Percentiles rank a stretch among this genome's conserved stretches.
phyloP scores from a whole-genome alignment of 2,888 invertebrate genomes.

The Lycophotia porphyrea region DNA sequence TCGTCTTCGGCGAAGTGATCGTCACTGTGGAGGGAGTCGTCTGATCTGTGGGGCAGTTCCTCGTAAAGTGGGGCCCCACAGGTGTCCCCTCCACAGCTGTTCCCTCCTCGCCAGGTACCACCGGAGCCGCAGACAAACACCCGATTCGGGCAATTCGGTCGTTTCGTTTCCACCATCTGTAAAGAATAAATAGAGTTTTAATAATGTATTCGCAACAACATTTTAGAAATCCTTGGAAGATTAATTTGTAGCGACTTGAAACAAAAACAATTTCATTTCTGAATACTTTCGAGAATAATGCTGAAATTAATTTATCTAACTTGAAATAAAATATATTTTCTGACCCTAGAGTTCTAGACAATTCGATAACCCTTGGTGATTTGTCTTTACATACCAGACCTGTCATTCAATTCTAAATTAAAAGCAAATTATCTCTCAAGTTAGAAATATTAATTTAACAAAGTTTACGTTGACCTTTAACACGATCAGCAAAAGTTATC shows the following conservation, averaged over 20 bases:
- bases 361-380: conserved; percentile 2
- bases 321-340: conserved; percentile 1
- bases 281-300: background rate
- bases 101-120: conserved; percentile 90
- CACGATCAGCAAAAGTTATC: conserved; percentile 26
- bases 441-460: conserved; percentile 24
- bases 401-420: background rate
- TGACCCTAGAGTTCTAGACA: conserved; percentile 12
- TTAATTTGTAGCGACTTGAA: background rate
- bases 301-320: conserved; percentile 11
- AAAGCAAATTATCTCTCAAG: conserved; percentile 13
- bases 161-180: conserved; percentile 94
- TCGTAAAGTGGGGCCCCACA: conserved; percentile 95
- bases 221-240: background rate
- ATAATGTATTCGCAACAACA: conserved; percentile 6
- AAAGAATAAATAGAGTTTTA: conserved; percentile 71
- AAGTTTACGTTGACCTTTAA: conserved; percentile 38
- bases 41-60: conserved; percentile 92
- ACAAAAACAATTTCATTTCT: background rate
- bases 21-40: conserved; percentile 92
- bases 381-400: conserved; percentile 11
- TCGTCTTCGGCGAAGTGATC: conserved; percentile 97
- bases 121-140: conserved; percentile 92
- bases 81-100: conserved; percentile 83
- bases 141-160: conserved; percentile 90